Base-by-base conservation (phyloP, 2,113 vertebrate genomes). In the Ptyas mucosa region DNA sequence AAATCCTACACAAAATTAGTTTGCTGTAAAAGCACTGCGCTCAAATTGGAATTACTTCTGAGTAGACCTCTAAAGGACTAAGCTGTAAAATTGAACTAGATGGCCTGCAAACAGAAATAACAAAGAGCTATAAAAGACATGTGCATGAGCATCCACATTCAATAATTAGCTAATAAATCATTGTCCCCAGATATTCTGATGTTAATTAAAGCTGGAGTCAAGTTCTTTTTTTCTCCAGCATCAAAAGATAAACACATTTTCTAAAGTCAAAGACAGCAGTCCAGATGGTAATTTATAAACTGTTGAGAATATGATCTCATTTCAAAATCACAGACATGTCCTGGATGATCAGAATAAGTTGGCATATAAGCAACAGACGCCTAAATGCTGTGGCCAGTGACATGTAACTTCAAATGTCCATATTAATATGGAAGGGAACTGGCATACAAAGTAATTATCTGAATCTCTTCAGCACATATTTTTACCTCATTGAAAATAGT, bases 281-380 rank as follows among this genome's bases (percentile, higher is more conserved):
- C 88, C 96, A 95, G 92, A 95, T 93, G 89, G 81, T 93, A 94
- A 95, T 96, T 97, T 95, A 95, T 91, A 96, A 95, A 93, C 87
- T 89, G 75, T 58, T 89, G 95, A 96, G 89, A 91, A 3, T 54
- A 43, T 95, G 85, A 95, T 90, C 61, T 96, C 81, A 94, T 93
- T 93, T 92, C 87, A 91, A 93, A 97, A 96, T 96, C 55, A 94
- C 87, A 94, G 52, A 29, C 0, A 23, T 1, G 0, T 89, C 58
- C 39, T 93, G 90, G 88, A 61, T 95, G 95, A 95, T 89, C 90
- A 88, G 91, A 93, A 69, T 94, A 51, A 95, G 94, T 52, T 94
- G 64, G 29, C 88, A 53, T 64, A 89, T 61, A 93, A 46, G 64
- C 5, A 34, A 89, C 94, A 94, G 87, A 94, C 94, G 58, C 89